Base-by-base conservation (phyloP, 2,113 vertebrate species). In the Rynchops niger region DNA sequence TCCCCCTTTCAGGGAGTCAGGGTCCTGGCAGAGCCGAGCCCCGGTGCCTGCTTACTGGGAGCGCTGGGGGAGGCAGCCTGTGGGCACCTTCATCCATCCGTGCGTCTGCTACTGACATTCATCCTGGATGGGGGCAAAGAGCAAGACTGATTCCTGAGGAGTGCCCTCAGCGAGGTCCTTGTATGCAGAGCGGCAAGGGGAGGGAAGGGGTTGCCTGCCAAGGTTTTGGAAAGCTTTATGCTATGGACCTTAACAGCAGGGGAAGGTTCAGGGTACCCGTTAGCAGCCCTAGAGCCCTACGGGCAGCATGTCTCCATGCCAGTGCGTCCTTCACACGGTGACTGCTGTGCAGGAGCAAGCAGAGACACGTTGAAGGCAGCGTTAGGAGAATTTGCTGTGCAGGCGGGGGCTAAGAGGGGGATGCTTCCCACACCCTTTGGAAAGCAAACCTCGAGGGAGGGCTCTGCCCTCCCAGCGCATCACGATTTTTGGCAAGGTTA, bases 11-110 rank as follows among this genome's bases (percentile, higher is more conserved):
- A 23, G 43, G 38, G 43, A 32, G 15, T 4, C 0, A 2, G 18
- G 0, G 1, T 32, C 22, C 26, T 0, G 2, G 61, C 30, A 69
- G 62, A n/a, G 27, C 45, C 3, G 12, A 42, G 27, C 4, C 21
- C 53, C 30, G 0, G 14, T 22, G 40, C 5, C 13, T 7, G 26
- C 40, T 67, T 27, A 66, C n/a, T 1, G 2, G 17, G 45, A 10
- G 20, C 34, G 13, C 45, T 22, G 55, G 80, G 21, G 71, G 42
- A 65, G 42, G 67, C 21, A 17, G 29, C 7, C 4, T 4, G 32
- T 9, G 56, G 63, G 42, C 26, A 18, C 26, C n/a, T 12, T 22
- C 49, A 7, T 13, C 25, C 34, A 23, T 16, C 16, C 18, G 18
- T 22, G 29, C 11, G 12, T 45, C 53, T 32, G 34, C 10, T 38